A percentile compares a stretch with the other conserved stretches of the same genome.
Evolutionary conservation across 2,797 vertebrate genomes (phyloP).

Genomic region (Cichlasoma orientale): DNA sequence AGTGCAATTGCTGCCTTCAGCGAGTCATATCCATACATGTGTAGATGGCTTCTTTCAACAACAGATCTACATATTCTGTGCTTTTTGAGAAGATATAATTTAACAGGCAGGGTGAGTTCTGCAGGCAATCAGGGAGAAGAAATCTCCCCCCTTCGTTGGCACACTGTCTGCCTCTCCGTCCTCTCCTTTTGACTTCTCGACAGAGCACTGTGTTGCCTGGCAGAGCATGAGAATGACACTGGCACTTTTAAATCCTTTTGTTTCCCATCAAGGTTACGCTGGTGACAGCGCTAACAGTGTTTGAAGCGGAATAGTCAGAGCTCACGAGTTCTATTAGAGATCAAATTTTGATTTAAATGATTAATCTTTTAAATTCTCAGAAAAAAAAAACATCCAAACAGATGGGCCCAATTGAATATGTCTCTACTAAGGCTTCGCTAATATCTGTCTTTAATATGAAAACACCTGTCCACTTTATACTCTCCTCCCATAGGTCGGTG

Average conservation of each 20-base stretch:
- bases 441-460: conserved; percentile 29
- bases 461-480: conserved; percentile 62
- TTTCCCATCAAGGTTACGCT: conserved; percentile 48
- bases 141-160: conserved; percentile 42
- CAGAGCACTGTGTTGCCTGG: conserved; percentile 32
- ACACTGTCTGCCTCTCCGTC: conserved; percentile 43
- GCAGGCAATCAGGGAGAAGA: conserved; percentile 49
- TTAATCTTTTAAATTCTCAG: conserved; percentile 2
- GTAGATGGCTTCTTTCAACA: conserved; percentile 9
- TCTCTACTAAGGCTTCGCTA: conserved; percentile 14
- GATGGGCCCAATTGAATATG: conserved; percentile 19
- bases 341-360: conserved; percentile 13
- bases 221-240: conserved; percentile 36
- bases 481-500: conserved; percentile 56
- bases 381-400: conserved; percentile 2
- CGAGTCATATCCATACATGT: conserved; percentile 1
- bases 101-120: conserved; percentile 48
- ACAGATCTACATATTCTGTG: conserved; percentile 8
- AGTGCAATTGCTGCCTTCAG: conserved; percentile 24
- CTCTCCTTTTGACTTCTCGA: conserved; percentile 50
- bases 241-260: conserved; percentile 33
- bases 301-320: conserved; percentile 11
- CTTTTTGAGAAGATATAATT: conserved; percentile 34
- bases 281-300: conserved; percentile 26
- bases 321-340: background rate